A percentile compares a stretch with the other conserved stretches of the same genome.
Evolutionary conservation across 2,113 vertebrate species (phyloP).

Genomic region (Pongo pygmaeus): DNA sequence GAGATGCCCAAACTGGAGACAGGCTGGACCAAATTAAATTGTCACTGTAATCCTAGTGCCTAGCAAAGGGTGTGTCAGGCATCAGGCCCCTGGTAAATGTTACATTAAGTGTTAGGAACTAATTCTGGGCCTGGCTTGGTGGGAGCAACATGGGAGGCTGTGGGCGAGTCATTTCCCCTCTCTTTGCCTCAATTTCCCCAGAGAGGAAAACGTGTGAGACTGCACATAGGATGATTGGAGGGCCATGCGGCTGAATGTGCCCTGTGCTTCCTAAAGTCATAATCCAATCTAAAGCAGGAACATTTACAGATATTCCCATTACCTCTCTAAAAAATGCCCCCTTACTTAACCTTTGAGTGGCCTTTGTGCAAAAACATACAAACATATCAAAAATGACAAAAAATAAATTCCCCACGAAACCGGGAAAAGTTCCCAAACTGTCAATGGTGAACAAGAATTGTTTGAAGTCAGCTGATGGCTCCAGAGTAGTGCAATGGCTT

Average conservation of each 20-base stretch:
- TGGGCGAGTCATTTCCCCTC: neutral
- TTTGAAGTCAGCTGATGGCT: neutral
- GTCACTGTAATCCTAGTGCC: neutral
- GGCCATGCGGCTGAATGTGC: neutral
- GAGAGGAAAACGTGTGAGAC: neutral
- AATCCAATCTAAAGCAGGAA: neutral
- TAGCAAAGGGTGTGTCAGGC: neutral
- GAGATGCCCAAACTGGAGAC: neutral
- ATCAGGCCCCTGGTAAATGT: accelerated
- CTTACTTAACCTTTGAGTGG: neutral
- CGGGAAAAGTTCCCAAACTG: too few species aligned
- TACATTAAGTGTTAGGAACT: neutral
- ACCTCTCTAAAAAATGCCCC: neutral
- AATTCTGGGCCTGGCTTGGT: neutral
- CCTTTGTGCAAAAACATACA: neutral
- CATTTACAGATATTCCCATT: neutral
- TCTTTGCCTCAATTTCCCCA: neutral
- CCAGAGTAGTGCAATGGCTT: neutral
- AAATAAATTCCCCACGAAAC: neutral
- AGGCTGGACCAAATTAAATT: neutral
- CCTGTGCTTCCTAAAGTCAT: neutral
- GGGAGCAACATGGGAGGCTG: neutral
- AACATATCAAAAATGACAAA: neutral
- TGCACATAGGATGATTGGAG: neutral
- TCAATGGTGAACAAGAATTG: neutral